phyloP scores from a whole-genome alignment of 2,888 invertebrate species.

The Microplitis manilae region DNA sequence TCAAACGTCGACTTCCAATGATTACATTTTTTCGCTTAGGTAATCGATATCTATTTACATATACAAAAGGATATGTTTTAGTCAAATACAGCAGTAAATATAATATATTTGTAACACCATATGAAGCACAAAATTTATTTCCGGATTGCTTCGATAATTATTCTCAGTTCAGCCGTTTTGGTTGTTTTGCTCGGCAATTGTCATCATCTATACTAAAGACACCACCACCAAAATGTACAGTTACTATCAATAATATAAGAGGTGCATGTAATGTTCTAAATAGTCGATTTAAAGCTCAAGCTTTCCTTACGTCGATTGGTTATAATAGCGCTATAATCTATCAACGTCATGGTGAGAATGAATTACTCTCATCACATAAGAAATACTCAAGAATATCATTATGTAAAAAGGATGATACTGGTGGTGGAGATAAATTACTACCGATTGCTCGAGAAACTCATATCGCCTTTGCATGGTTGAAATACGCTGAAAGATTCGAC shows the following conservation, averaged over 20 bases:
- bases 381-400: constrained; percentile 1
- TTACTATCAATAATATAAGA: constrained; percentile 12
- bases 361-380: background rate
- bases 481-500: background rate
- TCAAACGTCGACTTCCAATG: constrained; percentile 9
- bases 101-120: constrained; percentile 13
- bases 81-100: constrained; percentile 12
- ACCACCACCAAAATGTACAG: constrained; percentile 12
- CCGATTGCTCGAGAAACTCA: constrained; percentile 5
- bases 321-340: constrained; percentile 15
- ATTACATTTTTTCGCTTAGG: background rate
- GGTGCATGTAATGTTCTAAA: constrained; percentile 8
- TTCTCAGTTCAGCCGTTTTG: background rate
- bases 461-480: constrained; percentile 8
- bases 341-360: constrained; percentile 5
- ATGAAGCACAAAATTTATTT: constrained; percentile 16
- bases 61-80: constrained; percentile 12
- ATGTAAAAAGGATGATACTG: background rate
- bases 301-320: constrained; percentile 6
- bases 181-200: constrained; percentile 6
- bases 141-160: constrained; percentile 13
- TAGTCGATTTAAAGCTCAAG: constrained; percentile 7
- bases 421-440: background rate
- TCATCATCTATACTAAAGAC: constrained; percentile 14
- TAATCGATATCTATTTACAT: constrained; percentile 2